Conservation (phyloP, 2,888 invertebrate genomes). For the Mystacides longicornis region DNA sequence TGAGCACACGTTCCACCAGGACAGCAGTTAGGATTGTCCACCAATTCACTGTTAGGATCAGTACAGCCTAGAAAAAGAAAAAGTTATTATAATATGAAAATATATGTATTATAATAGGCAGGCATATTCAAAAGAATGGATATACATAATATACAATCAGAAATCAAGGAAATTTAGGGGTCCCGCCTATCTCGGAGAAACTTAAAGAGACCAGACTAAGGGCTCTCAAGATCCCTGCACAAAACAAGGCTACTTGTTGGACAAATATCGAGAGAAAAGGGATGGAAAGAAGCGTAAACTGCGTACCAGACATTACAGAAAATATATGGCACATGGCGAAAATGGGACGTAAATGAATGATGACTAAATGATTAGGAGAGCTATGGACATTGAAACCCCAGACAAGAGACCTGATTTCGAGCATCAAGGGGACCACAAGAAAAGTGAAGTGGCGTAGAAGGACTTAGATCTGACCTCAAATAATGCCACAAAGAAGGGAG, state of each 20-base stretch:
- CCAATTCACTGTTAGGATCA: constrained; percentile 19
- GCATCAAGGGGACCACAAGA: background rate
- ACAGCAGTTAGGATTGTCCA: constrained; percentile 16
- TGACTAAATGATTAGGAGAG: background rate
- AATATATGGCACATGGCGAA: background rate
- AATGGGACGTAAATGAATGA: no score
- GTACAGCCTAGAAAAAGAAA: constrained; percentile 14
- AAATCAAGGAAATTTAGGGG: no score
- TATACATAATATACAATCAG: background rate
- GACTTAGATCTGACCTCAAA: no score
- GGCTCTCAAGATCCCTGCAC: no score
- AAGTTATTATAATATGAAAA: background rate
- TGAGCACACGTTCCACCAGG: constrained; percentile 18
- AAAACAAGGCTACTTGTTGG: no score
- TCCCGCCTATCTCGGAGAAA: no score
- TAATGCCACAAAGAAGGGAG: no score
- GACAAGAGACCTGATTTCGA: no score
- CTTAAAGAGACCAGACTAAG: no score
- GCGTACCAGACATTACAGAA: background rate
- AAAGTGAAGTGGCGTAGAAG: no score
- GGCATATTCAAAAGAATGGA: background rate
- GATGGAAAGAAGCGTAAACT: background rate
- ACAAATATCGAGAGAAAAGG: no score
- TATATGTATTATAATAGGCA: background rate
- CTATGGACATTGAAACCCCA: background rate